A percentile compares a stretch with the other conserved stretches of the same genome.
phyloP scores from a whole-genome alignment of 2,797 vertebrate species.

The Anniella stebbinsi region DNA sequence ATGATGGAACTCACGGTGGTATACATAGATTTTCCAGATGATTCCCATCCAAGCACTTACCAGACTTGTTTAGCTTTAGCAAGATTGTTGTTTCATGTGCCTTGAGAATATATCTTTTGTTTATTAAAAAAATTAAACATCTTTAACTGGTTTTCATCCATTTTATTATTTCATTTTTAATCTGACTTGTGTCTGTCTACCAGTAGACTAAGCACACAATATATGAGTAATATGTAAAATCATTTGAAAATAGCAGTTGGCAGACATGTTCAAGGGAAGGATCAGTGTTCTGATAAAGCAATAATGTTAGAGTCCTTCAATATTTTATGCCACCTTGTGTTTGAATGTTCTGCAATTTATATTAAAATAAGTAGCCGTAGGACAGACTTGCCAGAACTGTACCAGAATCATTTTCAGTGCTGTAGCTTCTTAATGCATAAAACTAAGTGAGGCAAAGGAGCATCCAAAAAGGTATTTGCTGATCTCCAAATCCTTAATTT shows the following conservation, averaged over 20 bases:
- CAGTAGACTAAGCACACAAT: background rate
- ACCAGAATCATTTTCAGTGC: background rate
- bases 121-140: background rate
- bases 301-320: background rate
- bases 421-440: constrained; percentile 53
- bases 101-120: no score
- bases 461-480: background rate
- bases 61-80: background rate
- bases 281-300: background rate
- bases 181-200: no score
- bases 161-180: background rate
- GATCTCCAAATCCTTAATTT: fast-evolving
- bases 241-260: background rate
- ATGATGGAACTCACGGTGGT: background rate
- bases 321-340: background rate
- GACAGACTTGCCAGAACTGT: background rate
- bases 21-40: background rate
- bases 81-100: background rate
- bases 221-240: background rate
- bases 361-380: background rate
- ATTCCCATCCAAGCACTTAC: background rate
- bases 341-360: background rate
- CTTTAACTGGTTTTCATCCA: background rate
- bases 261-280: background rate
- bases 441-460: constrained; percentile 27